These are phyloP conservation scores for Trogon melanurus DNA, from an alignment of 2,113 vertebrate species.

Conservation along the genomic window DNA sequence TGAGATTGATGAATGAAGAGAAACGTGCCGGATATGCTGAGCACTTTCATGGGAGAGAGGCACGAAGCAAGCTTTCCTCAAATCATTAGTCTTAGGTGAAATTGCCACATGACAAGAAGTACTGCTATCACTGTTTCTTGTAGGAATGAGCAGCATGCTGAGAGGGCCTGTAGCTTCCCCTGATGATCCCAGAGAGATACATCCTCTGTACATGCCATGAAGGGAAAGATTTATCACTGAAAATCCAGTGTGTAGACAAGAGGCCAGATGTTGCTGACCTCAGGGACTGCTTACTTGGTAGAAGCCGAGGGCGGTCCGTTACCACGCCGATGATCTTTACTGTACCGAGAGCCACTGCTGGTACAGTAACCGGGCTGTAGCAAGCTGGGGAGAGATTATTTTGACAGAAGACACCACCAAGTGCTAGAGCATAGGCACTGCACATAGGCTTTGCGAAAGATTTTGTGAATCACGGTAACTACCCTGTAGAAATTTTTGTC, in stretches of 20 bases:
- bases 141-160: not conserved
- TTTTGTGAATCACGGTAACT: fast-evolving
- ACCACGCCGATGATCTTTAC: fast-evolving
- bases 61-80: not conserved
- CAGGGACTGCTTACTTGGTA: not conserved
- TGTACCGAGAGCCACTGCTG: not conserved
- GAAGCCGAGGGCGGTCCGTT: not conserved
- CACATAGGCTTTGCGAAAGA: not conserved
- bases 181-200: not conserved
- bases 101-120: not conserved
- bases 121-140: not conserved
- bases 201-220: not conserved
- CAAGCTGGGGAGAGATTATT: fast-evolving
- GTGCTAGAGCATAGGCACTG: not conserved
- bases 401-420: not conserved
- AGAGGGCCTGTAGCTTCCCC: not conserved
- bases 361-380: fast-evolving
- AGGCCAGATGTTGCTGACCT: not conserved
- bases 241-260: not conserved
- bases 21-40: not conserved
- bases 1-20: not conserved
- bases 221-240: not conserved
- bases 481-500: not conserved
- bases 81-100: not conserved
- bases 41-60: not conserved